These are phyloP conservation scores for Elysia crispata DNA, from an alignment of 2,888 invertebrate genomes.

Conservation along the genomic window DNA sequence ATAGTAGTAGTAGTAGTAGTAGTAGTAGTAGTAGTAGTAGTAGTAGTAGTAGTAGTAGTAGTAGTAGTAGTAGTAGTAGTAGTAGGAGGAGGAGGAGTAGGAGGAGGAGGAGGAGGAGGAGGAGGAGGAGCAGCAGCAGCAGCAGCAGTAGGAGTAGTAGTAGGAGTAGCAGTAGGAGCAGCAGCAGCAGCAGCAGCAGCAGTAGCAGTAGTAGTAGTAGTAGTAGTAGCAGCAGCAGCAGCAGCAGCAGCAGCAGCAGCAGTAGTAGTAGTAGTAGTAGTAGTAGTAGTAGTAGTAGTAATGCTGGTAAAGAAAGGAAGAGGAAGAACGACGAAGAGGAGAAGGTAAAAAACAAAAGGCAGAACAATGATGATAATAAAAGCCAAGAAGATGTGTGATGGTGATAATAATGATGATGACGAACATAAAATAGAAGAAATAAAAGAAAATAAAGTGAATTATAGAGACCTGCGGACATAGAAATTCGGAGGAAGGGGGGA, in stretches of 20 bases:
- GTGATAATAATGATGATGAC: not conserved
- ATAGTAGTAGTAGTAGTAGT: not conserved
- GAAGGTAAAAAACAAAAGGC: not conserved
- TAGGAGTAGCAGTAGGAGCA: too few species aligned
- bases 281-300: too few species aligned
- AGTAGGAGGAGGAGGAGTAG: too few species aligned
- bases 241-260: not conserved
- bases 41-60: conserved; percentile 9
- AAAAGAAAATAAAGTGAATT: too few species aligned
- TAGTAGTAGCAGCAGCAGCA: not conserved
- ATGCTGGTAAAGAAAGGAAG: conserved; percentile 16
- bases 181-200: not conserved
- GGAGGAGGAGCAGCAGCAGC: too few species aligned
- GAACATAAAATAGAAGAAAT: too few species aligned
- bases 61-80: too few species aligned
- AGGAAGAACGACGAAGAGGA: not conserved
- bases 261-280: not conserved
- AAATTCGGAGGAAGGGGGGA: too few species aligned
- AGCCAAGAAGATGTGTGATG: too few species aligned
- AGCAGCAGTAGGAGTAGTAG: too few species aligned
- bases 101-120: too few species aligned
- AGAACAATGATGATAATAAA: not conserved
- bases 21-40: conserved; percentile 3
- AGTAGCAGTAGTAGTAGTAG: not conserved
- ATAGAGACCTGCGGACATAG: too few species aligned